Base-by-base conservation (phyloP, 2,888 invertebrate species). In the Andrena trimmerana region DNA sequence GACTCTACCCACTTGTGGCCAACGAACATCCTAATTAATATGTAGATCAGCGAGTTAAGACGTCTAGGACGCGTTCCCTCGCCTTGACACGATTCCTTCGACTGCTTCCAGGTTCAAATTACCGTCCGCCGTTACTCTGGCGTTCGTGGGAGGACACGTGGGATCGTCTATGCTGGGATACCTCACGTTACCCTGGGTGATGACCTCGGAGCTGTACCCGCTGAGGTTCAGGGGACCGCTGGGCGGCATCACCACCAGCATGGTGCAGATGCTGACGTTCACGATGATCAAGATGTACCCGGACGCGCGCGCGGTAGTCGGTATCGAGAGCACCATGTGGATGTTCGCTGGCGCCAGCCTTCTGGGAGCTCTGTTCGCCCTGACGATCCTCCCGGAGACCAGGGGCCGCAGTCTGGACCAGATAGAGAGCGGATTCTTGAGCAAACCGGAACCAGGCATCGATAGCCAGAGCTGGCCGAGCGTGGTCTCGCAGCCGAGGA, bases 141-240 rank as follows among this genome's bases (percentile, higher is more conserved):
- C 96, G 0, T 96, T 96, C 85, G 95, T 97, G 0, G 93, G 97
- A 36, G 94, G 96, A 20, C 97, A 97, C 91, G 97, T 97, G 0
- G 96, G 96, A 0, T 96, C 96, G 89, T 96, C 96, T 82, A 97
- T 97, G 97, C 95, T 97, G 1, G 97, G 97, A 0, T 97, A 96
- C 92, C 93, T 97, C 0, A 97, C 97, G 31, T 94, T 97, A 4
- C 97, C 97, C 0, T 97, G 97, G 96, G 96, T 97, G 36, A 96
- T 97, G 96, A 96, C 96, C 0, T 97, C 97, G 1, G 97, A 97
- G 90, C 91, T 97, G 60, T 97, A 97, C 88, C 96, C 97, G 2
- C 94, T 96, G 83, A 95, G 95, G 77, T 96, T 96, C 2, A 94
- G 97, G 86, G 96, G 97, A 0, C 95, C 96, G 0, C 96, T 97